phyloP scores from a whole-genome alignment of 2,113 vertebrate genomes.

The Cisticola juncidis region DNA sequence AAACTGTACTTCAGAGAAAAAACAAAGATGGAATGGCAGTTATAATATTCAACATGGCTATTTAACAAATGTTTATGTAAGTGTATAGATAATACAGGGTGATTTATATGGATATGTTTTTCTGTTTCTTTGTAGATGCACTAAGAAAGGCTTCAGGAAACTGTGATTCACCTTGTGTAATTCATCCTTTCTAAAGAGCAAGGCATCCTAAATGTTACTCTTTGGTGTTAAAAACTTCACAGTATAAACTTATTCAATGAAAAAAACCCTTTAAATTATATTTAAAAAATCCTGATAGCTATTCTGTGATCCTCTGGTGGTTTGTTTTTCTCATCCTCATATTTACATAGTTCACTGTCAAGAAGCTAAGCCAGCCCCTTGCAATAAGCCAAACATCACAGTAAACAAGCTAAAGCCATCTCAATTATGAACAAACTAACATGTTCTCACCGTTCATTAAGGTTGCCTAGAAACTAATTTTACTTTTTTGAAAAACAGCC shows the following conservation, averaged over 20 bases:
- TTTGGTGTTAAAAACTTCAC: neutral
- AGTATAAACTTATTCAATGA: neutral
- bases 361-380: neutral
- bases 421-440: neutral
- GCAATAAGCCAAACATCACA: constrained; percentile 1
- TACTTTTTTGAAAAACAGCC: constrained; percentile 3
- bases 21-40: neutral
- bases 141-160: neutral
- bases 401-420: constrained; percentile 26
- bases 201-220: neutral
- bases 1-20: neutral
- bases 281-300: neutral
- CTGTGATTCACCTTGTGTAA: neutral
- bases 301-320: neutral
- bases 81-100: neutral
- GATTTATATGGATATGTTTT: neutral
- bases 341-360: neutral
- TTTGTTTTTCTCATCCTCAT: neutral
- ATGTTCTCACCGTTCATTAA: neutral
- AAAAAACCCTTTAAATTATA: neutral
- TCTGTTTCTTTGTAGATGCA: neutral
- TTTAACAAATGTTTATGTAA: neutral
- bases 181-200: neutral
- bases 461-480: constrained; percentile 22
- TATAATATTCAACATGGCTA: neutral